Evolutionary conservation across 2,113 vertebrate genomes (phyloP).

Genomic region (Puma concolor): DNA sequence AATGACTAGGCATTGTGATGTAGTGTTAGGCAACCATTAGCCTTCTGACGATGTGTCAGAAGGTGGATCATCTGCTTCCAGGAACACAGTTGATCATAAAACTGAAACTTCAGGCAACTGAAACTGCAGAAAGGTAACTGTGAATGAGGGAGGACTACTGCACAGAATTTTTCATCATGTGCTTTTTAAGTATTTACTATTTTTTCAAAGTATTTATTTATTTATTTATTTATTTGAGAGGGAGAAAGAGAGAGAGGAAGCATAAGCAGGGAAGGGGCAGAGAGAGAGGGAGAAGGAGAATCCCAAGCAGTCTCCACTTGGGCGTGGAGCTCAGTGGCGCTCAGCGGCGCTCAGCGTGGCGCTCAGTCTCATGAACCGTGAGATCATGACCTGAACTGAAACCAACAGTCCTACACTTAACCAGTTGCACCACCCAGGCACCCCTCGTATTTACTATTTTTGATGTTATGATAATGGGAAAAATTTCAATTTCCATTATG

Average conservation of each 20-base stretch:
- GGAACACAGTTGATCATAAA: background rate
- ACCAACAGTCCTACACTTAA: too few relatives aligned
- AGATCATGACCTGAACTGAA: too few relatives aligned
- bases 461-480: background rate
- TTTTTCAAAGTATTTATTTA: background rate
- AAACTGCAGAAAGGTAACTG: background rate
- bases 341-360: too few relatives aligned
- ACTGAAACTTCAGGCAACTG: background rate
- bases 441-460: background rate
- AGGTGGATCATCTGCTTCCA: background rate
- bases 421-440: too few relatives aligned
- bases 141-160: background rate
- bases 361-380: too few relatives aligned
- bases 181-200: background rate
- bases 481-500: background rate
- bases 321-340: too few relatives aligned
- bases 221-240: too few relatives aligned
- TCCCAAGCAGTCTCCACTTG: too few relatives aligned
- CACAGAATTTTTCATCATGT: constrained; percentile 17
- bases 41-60: background rate
- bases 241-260: too few relatives aligned
- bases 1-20: background rate
- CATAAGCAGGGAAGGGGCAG: too few relatives aligned
- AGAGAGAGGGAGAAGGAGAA: too few relatives aligned
- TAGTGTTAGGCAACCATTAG: background rate